Evolutionary conservation across 2,113 vertebrate genomes (phyloP), one percentile per base, ranked within the genome.

Genomic region (Theristicus caerulescens): DNA sequence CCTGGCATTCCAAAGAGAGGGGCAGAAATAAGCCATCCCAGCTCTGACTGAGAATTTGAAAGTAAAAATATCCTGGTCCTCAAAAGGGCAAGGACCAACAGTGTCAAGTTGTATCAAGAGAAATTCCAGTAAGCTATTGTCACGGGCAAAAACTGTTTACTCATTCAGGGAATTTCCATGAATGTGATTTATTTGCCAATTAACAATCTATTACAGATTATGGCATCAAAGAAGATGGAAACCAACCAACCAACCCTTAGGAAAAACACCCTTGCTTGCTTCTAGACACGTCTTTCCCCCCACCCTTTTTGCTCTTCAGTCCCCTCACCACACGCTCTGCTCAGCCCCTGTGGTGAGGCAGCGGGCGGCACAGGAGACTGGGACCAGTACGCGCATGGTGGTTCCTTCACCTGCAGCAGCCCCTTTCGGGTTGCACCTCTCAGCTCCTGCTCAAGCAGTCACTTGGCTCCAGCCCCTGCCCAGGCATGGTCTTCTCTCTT

Each of bases 311-410:
- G 10, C 36, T 77, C 47, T 54, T 25, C n/a, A 21, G 66, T 18
- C 16, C 12, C 26, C 27, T 80, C 29, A 13, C 8, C 12, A 7
- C 57, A 58, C 10, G 2, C 44, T 26, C 24, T 1, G 10, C 46
- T 88, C 46, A 72, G 58, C 47, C 67, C 49, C 44, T 67, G 27
- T n/a, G 59, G 64, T 58, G 65, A 36, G 40, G 31, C 2, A 2
- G 25, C 1, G 7, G 32, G 25, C 5, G 4, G 29, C 0, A 0
- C 21, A 31, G 36, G 40, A 77, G 27, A 21, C 27, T 40, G 61
- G 1, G 2, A 6, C 29, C 47, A 29, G 14, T 0, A 1, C 0
- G 1, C 38, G 4, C 46, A 4, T 27, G 36, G 29, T 19, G 18
- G 11, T 24, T 85, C 52, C 64, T 62, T 67, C 80, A 42, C 34